phyloP scores from a whole-genome alignment of 53 echinoderm and acorn worm species.

The Echinarachnius parma region DNA sequence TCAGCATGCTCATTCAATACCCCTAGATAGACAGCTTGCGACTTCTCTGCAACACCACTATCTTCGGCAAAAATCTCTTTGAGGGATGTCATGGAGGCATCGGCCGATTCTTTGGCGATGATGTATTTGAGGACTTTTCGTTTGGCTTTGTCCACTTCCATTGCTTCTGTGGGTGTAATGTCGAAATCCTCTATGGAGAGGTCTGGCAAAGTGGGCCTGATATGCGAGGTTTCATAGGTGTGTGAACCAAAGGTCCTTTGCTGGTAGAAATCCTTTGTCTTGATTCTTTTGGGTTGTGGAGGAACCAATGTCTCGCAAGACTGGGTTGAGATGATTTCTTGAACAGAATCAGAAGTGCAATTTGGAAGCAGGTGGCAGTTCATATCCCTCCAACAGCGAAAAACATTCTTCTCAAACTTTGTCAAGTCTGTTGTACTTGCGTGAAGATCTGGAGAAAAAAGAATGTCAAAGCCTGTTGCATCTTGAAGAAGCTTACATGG shows the following conservation, averaged over 20 bases:
- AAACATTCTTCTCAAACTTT: neutral
- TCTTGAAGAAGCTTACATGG: neutral
- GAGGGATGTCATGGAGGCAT: neutral
- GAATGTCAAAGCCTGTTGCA: neutral
- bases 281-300: neutral
- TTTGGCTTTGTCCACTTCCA: neutral
- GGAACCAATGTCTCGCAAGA: neutral
- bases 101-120: neutral
- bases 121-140: neutral
- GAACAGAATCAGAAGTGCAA: neutral
- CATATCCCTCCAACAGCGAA: neutral
- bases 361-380: neutral
- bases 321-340: neutral
- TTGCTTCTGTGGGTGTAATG: neutral
- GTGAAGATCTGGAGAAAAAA: neutral
- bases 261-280: neutral
- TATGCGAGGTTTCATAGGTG: neutral
- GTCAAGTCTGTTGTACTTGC: neutral
- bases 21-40: conserved; percentile 27
- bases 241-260: neutral
- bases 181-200: neutral
- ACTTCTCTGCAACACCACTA: neutral
- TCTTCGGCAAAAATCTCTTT: neutral
- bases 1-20: conserved; percentile 48
- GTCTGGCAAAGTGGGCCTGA: neutral